These are phyloP conservation scores for Dione juno DNA, from an alignment of 2,888 invertebrate genomes.

Conservation along the genomic window DNA sequence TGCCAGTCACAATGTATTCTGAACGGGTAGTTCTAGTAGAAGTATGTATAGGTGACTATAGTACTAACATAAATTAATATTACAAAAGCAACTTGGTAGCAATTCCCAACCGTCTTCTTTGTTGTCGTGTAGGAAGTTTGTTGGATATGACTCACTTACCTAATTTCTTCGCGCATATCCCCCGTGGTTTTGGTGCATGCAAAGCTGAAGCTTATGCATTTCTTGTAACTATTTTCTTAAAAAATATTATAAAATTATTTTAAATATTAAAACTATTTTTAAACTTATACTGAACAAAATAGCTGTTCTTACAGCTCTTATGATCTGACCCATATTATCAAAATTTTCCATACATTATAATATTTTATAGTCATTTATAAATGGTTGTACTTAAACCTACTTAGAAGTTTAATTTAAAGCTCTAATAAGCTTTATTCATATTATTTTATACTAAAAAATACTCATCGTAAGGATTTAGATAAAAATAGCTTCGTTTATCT, in stretches of 20 bases:
- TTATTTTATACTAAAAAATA: conserved; percentile 23
- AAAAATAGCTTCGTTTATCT: conserved; percentile 44
- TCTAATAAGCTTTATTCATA: neutral
- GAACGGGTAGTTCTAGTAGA: neutral
- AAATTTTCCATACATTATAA: too few species aligned
- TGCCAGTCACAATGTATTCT: conserved; percentile 44
- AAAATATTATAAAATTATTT: conserved; percentile 10
- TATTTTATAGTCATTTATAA: too few species aligned
- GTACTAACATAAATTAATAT: conserved; percentile 38
- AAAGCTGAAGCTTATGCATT: conserved; percentile 20
- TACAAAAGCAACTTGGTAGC: conserved; percentile 28
- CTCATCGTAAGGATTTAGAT: conserved; percentile 26
- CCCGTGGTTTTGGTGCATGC: conserved; percentile 23
- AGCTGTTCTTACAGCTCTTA: too few species aligned
- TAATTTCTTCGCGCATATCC: conserved; percentile 31
- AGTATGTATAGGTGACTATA: conserved; percentile 17
- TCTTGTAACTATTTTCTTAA: conserved; percentile 22
- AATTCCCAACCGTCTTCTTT: conserved; percentile 39
- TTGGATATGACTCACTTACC: conserved; percentile 37
- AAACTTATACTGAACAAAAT: too few species aligned
- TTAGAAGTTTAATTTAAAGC: too few species aligned
- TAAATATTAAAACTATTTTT: neutral
- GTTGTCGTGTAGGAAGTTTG: conserved; percentile 35
- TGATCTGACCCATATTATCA: too few species aligned
- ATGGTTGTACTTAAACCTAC: too few species aligned